A percentile compares a stretch with the other conserved stretches of the same genome.
These are phyloP conservation scores for Cranoglanis bouderius DNA, from an alignment of 2,113 vertebrate species.

Conservation along the genomic window DNA sequence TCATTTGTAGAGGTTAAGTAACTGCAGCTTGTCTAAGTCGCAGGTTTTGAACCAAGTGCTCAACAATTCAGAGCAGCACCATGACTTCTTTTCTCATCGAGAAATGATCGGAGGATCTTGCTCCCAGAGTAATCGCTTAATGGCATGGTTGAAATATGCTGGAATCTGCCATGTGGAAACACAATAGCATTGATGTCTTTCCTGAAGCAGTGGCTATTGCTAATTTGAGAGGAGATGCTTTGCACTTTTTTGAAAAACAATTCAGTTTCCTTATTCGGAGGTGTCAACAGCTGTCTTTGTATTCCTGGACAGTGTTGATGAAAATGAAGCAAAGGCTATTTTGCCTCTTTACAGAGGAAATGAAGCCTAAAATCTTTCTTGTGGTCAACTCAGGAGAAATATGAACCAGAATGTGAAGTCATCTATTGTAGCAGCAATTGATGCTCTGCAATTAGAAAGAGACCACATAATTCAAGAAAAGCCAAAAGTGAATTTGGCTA, in stretches of 20 bases:
- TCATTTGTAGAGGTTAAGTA: constrained; percentile 78
- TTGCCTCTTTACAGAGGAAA: constrained; percentile 55
- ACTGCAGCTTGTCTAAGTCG: constrained; percentile 74
- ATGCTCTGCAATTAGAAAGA: constrained; percentile 45
- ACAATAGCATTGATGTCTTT: constrained; percentile 52
- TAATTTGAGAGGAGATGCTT: constrained; percentile 71
- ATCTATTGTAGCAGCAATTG: constrained; percentile 9
- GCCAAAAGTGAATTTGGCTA: constrained; percentile 33
- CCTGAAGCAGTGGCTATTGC: constrained; percentile 63
- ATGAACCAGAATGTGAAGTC: neutral
- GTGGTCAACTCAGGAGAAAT: constrained; percentile 42
- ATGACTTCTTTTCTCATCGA: constrained; percentile 68
- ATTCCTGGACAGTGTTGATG: constrained; percentile 66
- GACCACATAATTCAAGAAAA: constrained; percentile 20
- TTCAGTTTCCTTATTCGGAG: constrained; percentile 70
- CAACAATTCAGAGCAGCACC: too few relatives aligned
- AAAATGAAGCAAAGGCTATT: constrained; percentile 48
- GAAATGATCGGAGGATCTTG: constrained; percentile 55
- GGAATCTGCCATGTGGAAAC: constrained; percentile 70
- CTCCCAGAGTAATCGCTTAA: constrained; percentile 63
- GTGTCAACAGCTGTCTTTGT: constrained; percentile 73
- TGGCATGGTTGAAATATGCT: constrained; percentile 73
- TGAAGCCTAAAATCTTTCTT: constrained; percentile 50
- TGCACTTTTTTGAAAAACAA: constrained; percentile 55
- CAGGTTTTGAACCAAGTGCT: too few relatives aligned